Base-by-base conservation (phyloP, 2,797 vertebrate species). In the Morelia viridis region DNA sequence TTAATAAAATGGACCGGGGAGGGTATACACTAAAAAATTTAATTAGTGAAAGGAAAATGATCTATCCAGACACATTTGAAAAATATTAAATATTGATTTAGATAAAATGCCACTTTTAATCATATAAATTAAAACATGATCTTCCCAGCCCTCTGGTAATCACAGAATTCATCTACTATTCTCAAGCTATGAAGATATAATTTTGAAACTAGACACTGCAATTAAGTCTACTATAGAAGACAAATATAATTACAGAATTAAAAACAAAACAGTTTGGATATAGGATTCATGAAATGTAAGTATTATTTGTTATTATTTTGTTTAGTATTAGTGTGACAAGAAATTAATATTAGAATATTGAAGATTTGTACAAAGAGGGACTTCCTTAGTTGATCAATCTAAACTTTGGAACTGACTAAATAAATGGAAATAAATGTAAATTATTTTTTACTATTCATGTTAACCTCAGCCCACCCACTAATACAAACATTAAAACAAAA, bases 101-200 rank as follows among this genome's bases (percentile, higher is more conserved):
- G 56, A 86, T 87, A 89, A 90, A 93, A 92, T 84, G 2, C 0
- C n/a, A 85, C 50, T 83, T 87, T 68, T 92, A 92, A 88, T 88
- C 31, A 41, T 64, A 60, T 17, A 53, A 22, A 83, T 15, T 87
- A 22, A 26, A 92, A 94, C 90, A 85, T 31, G 4, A 0, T 89
- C 26, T 84, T 61, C 26, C 24, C 28, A 88, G 53, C 83, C 35
- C 56, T 94, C 91, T 22, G 26, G 85, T 60, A 91, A 89, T 13
- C 90, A 4, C 0, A 0, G 26, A 26, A 53, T 9, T 0, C 64
- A 86, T 62, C 91, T 80, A 87, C 89, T 57, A 92, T 93, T 57
- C 1, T n/a, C 90, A 92, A 90, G 0, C 0, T 60, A 94, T 71
- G 6, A 89, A 90, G 15, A 76, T 0, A 76, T 62, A 87, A 91